These are phyloP conservation scores for Podilymbus podiceps DNA, from an alignment of 2,113 vertebrate species.

Conservation along the genomic window DNA sequence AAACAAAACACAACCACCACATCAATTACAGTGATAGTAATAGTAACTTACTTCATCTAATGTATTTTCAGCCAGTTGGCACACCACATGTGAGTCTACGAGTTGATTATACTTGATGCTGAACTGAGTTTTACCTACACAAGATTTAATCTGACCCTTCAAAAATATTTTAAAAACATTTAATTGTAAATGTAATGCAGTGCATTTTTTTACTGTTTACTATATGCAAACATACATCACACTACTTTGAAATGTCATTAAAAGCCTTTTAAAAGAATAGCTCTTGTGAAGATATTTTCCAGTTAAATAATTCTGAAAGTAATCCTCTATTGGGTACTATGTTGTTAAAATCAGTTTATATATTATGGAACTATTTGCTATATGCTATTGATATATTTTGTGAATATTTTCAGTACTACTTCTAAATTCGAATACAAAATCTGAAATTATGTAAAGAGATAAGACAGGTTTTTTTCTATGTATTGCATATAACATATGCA, in stretches of 20 bases:
- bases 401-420: not conserved
- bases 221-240: not conserved
- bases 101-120: not conserved
- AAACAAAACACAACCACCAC: not conserved
- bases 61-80: not conserved
- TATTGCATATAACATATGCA: not conserved
- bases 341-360: not conserved
- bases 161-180: not conserved
- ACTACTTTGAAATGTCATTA: not conserved
- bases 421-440: not conserved
- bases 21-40: slow-evolving; percentile 27
- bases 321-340: not conserved
- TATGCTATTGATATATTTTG: not conserved
- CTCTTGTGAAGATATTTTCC: not conserved
- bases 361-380: not conserved
- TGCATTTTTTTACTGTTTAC: not conserved
- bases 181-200: not conserved
- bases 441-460: not conserved
- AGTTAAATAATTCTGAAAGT: not conserved
- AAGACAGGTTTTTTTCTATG: not conserved
- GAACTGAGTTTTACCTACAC: not conserved
- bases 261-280: not conserved
- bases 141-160: not conserved
- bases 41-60: not conserved
- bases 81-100: not conserved